phyloP scores from a whole-genome alignment of 2,888 invertebrate species.

The Trichopria drosophilae region DNA sequence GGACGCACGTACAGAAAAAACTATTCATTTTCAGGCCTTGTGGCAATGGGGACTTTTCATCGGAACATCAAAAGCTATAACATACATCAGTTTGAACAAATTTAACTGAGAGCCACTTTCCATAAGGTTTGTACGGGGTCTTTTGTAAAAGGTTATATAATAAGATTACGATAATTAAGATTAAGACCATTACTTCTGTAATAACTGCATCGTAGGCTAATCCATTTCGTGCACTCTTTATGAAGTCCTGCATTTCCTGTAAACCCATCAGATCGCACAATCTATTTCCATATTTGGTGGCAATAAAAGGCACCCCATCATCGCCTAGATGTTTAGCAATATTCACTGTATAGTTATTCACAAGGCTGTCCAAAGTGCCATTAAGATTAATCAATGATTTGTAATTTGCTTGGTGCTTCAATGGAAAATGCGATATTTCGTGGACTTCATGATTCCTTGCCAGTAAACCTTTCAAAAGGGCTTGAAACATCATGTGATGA shows the following conservation, averaged over 20 bases:
- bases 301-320: background rate
- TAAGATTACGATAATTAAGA: no score
- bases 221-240: slow-evolving; percentile 37
- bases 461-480: slow-evolving; percentile 55
- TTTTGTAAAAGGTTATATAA: no score
- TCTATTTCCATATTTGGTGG: slow-evolving; percentile 23
- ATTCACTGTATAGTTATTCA: slow-evolving; percentile 36
- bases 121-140: no score
- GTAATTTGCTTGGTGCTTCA: slow-evolving; percentile 45
- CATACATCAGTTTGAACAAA: no score
- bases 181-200: slow-evolving; percentile 43
- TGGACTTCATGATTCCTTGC: slow-evolving; percentile 57
- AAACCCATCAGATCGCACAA: slow-evolving; percentile 35
- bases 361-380: slow-evolving; percentile 14
- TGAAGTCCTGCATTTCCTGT: slow-evolving; percentile 36
- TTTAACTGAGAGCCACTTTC: no score
- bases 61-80: no score
- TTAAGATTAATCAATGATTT: slow-evolving; percentile 47
- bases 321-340: slow-evolving; percentile 28
- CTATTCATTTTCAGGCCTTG: no score
- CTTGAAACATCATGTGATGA: slow-evolving; percentile 57
- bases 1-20: no score
- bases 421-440: slow-evolving; percentile 47
- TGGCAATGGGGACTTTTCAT: no score
- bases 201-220: slow-evolving; percentile 43